These are phyloP conservation scores for Rhorus exstirpatorius DNA, from an alignment of 2,888 invertebrate genomes.

Conservation along the genomic window DNA sequence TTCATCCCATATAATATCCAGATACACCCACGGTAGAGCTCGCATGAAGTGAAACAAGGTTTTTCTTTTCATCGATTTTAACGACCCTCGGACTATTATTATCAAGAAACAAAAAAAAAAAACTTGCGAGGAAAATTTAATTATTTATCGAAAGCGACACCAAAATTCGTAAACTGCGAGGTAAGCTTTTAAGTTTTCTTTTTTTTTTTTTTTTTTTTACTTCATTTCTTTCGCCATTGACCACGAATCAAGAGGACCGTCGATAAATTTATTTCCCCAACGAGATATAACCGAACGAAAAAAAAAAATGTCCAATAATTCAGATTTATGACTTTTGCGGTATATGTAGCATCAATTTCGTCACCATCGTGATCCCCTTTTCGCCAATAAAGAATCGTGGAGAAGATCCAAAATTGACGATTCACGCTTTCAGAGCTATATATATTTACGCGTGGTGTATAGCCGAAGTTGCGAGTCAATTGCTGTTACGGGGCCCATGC, in stretches of 20 bases:
- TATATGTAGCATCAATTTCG: constrained; percentile 7
- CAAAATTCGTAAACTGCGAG: too few relatives aligned
- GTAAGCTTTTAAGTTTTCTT: too few relatives aligned
- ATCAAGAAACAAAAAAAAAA: too few relatives aligned
- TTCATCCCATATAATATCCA: constrained; percentile 23
- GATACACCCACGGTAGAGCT: too few relatives aligned
- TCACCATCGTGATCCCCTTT: constrained; percentile 21
- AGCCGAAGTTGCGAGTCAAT: neutral
- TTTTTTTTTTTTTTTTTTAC: too few relatives aligned
- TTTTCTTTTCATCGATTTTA: too few relatives aligned
- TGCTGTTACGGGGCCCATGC: neutral
- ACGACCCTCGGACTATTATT: too few relatives aligned
- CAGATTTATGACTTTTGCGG: constrained; percentile 11
- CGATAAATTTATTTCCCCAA: constrained; percentile 16
- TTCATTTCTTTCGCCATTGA: neutral
- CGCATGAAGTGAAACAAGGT: too few relatives aligned
- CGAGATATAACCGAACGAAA: neutral
- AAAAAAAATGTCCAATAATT: constrained; percentile 69
- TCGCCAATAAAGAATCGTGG: constrained; percentile 17
- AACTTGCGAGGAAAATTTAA: too few relatives aligned
- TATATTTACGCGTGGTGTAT: neutral
- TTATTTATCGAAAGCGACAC: too few relatives aligned
- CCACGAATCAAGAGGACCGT: neutral
- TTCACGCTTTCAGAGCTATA: constrained; percentile 39
- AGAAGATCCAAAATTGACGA: constrained; percentile 56